These are phyloP conservation scores for Microcebus griseorufus DNA, from an alignment of 2,113 vertebrate genomes.

Conservation along the genomic window DNA sequence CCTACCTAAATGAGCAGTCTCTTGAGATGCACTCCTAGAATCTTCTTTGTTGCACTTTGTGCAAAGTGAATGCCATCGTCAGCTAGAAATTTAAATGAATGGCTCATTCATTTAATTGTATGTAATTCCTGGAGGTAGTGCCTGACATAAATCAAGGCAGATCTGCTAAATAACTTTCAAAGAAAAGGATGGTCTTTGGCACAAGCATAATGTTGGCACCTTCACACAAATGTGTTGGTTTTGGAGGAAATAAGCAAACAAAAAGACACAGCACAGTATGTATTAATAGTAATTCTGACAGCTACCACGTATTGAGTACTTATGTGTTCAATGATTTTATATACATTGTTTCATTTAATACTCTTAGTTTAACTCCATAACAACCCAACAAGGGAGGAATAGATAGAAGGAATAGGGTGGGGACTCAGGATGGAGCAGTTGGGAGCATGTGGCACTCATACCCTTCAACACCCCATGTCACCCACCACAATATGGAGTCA, in stretches of 20 bases:
- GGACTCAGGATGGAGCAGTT: no score
- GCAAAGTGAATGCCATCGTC: neutral
- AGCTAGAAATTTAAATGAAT: neutral
- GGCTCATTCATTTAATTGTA: neutral
- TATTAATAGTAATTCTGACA: neutral
- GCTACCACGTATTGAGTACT: neutral
- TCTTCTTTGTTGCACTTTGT: neutral
- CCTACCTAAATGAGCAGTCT: neutral
- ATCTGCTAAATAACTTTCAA: neutral
- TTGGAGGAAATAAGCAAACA: neutral
- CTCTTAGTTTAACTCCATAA: neutral
- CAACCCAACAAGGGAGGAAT: neutral
- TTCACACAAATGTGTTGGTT: neutral
- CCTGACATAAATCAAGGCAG: neutral
- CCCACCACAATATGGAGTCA: neutral
- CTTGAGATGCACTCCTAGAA: neutral
- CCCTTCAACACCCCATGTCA: accelerated
- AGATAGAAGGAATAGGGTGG: neutral
- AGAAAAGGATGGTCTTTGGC: neutral
- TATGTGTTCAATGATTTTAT: neutral
- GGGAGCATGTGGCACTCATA: neutral
- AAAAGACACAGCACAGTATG: neutral
- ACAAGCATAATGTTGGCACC: neutral
- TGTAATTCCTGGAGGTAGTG: neutral
- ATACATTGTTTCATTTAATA: neutral